These are phyloP conservation scores for Discoglossus pictus DNA, from an alignment of 2,797 vertebrate genomes.

Conservation along the genomic window DNA sequence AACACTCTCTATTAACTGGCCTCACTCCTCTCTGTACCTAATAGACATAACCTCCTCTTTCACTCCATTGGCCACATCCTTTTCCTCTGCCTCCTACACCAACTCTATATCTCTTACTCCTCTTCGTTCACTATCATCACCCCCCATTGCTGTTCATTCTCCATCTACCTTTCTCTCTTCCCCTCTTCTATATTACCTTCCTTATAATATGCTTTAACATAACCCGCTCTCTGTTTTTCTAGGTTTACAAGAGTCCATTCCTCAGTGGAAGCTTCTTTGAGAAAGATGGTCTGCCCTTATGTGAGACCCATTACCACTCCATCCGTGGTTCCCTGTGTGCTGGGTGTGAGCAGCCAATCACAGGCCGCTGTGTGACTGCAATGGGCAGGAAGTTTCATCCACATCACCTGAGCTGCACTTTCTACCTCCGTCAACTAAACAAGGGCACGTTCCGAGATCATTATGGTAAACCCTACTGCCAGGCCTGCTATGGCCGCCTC, in stretches of 20 bases:
- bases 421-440: constrained; percentile 87
- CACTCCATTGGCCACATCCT: no score
- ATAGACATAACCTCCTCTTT: no score
- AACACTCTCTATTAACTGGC: no score
- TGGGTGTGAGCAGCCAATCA: constrained; percentile 87
- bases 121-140: no score
- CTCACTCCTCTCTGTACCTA: no score
- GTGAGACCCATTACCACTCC: constrained; percentile 89
- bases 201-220: no score
- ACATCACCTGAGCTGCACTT: constrained; percentile 89
- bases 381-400: constrained; percentile 92
- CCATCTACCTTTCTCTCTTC: no score
- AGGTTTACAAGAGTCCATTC: constrained; percentile 72
- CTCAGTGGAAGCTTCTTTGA: constrained; percentile 91
- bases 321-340: constrained; percentile 84
- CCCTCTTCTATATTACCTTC: no score
- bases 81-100: no score
- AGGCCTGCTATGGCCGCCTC: constrained; percentile 89
- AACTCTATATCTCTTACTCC: no score
- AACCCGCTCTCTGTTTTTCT: not conserved
- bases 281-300: constrained; percentile 85
- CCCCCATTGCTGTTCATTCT: no score
- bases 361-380: constrained; percentile 88
- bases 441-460: constrained; percentile 94
- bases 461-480: constrained; percentile 90